These are phyloP conservation scores for Aphelinus atriplicis DNA, from an alignment of 1,140 invertebrate species.

Conservation along the genomic window DNA sequence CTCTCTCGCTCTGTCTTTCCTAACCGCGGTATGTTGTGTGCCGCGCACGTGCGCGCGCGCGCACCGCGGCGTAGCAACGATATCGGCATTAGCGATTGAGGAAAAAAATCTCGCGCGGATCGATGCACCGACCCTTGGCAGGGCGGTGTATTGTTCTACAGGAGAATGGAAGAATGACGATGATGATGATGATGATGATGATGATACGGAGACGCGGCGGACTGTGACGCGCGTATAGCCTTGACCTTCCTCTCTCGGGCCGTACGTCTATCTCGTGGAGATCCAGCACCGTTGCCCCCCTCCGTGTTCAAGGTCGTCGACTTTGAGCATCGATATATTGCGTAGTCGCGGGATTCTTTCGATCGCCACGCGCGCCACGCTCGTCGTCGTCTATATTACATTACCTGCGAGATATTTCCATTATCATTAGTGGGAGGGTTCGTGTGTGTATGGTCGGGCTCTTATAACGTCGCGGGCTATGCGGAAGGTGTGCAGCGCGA, in stretches of 20 bases:
- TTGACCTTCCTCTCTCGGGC: conserved; percentile 32
- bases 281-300: not conserved
- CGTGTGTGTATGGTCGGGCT: no score
- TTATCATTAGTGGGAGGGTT: no score
- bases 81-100: not conserved
- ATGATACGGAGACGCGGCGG: conserved; percentile 25
- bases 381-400: no score
- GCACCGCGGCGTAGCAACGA: not conserved
- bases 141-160: no score
- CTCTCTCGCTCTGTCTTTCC: not conserved
- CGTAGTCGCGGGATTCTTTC: conserved; percentile 33
- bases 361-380: not conserved
- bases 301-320: conserved; percentile 34
- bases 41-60: not conserved
- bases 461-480: no score
- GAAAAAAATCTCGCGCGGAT: not conserved
- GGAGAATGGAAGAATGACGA: no score
- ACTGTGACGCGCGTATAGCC: conserved; percentile 30
- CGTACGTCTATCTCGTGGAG: not conserved
- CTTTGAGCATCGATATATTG: conserved; percentile 27
- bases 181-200: conserved; percentile 1
- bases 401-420: no score
- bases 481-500: no score
- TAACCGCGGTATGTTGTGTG: not conserved
- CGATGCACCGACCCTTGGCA: not conserved